Conservation (phyloP, 2,888 invertebrate species). For the Eugnorisma glareosa region DNA sequence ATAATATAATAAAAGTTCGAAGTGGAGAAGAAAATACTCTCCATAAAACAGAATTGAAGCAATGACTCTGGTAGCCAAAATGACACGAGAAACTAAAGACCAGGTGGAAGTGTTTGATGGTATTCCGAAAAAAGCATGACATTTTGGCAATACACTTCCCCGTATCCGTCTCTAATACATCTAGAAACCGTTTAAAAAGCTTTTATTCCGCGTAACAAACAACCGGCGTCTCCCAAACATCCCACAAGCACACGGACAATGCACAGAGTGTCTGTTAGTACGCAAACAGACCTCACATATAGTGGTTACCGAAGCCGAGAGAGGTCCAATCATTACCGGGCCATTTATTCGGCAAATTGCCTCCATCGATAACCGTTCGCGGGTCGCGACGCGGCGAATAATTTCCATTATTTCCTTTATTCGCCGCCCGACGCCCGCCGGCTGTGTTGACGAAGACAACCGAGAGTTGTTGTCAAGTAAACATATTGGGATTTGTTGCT, state of each 20-base stretch:
- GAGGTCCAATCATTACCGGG: constrained; percentile 70
- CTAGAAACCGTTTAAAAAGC: constrained; percentile 16
- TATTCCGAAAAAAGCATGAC: neutral
- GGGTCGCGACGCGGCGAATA: constrained; percentile 78
- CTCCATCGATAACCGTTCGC: constrained; percentile 82
- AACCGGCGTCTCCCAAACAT: constrained; percentile 2
- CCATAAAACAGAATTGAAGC: neutral
- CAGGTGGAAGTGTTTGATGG: neutral
- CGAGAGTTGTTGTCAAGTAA: constrained; percentile 69
- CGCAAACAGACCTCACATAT: constrained; percentile 68
- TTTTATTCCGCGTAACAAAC: constrained; percentile 26
- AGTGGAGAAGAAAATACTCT: neutral
- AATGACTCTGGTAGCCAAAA: neutral
- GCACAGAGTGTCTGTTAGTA: constrained; percentile 49
- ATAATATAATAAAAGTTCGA: neutral
- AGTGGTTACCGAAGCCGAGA: constrained; percentile 67
- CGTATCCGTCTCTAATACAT: neutral
- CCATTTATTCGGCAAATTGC: constrained; percentile 85
- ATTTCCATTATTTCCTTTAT: constrained; percentile 83
- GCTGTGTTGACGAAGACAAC: constrained; percentile 77
- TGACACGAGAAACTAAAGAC: neutral
- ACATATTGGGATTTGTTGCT: constrained; percentile 62
- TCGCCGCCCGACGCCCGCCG: constrained; percentile 72
- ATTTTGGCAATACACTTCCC: neutral
- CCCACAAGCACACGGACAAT: constrained; percentile 36